These are phyloP conservation scores for Gasteruption jaculator DNA, from an alignment of 2,888 invertebrate genomes.

Conservation along the genomic window DNA sequence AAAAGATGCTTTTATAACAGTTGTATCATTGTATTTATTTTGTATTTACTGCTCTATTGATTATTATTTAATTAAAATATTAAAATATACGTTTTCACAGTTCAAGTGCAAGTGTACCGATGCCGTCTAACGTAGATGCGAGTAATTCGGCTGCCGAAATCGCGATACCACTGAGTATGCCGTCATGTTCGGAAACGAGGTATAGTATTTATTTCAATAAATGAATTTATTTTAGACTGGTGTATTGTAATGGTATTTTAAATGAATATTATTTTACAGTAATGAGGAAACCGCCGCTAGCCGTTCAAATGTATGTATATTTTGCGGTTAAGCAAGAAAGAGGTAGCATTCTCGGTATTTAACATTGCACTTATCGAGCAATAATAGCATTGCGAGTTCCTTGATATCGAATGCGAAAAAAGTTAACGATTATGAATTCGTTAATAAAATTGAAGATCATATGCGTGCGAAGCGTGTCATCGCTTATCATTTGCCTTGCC, in stretches of 20 bases:
- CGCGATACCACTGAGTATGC: conserved; percentile 3
- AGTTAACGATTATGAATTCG: conserved; percentile 2
- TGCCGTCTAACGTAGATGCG: neutral
- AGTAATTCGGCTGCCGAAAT: conserved; percentile 7
- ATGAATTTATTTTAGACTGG: no score
- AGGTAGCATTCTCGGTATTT: conserved; percentile 1
- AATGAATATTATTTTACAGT: conserved; percentile 7
- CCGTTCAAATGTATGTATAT: conserved; percentile 4
- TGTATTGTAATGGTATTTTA: conserved; percentile 10
- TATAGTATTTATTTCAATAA: conserved; percentile 9
- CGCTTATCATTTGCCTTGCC: conserved; percentile 6
- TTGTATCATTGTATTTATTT: no score
- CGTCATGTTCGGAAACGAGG: conserved; percentile 5
- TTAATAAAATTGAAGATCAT: conserved; percentile 7
- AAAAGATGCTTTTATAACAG: no score
- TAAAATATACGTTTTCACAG: no score
- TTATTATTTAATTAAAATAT: no score
- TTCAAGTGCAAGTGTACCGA: neutral
- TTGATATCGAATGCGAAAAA: conserved; percentile 4
- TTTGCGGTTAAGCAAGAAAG: conserved; percentile 9
- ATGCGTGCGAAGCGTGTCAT: neutral
- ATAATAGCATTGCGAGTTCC: neutral
- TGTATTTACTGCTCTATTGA: no score
- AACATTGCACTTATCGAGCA: neutral
- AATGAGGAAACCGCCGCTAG: conserved; percentile 4